Conservation (phyloP, 2,888 invertebrate genomes). For the Oxycera nigricornis region DNA sequence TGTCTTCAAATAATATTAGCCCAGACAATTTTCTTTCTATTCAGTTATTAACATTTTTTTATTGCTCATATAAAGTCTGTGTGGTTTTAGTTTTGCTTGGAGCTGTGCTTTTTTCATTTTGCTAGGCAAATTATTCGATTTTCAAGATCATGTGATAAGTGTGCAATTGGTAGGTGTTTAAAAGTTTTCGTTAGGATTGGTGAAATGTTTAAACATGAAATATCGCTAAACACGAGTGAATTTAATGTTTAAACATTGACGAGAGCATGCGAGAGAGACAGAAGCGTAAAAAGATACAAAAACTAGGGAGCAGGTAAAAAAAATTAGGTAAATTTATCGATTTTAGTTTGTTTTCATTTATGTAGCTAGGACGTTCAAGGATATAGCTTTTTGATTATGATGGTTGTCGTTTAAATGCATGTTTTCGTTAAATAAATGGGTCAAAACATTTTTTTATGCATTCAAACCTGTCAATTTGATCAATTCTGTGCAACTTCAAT, state of each 20-base stretch:
- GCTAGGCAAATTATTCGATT: not conserved
- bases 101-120: not conserved
- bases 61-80: not conserved
- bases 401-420: too few species aligned
- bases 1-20: conserved; percentile 14
- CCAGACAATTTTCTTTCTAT: conserved; percentile 11
- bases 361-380: too few species aligned
- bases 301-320: not conserved
- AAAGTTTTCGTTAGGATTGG: not conserved
- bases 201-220: not conserved
- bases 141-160: not conserved
- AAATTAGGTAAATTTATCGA: too few species aligned
- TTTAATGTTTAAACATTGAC: not conserved
- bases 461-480: too few species aligned
- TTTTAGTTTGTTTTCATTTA: too few species aligned
- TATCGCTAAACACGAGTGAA: not conserved
- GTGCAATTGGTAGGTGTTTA: not conserved
- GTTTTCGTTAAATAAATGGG: too few species aligned
- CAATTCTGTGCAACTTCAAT: too few species aligned
- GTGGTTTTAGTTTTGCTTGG: not conserved
- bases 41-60: not conserved
- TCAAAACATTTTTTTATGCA: too few species aligned
- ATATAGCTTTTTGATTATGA: too few species aligned
- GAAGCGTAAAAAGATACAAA: not conserved
- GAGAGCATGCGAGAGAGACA: conserved; percentile 42